Conservation (phyloP, 2,113 vertebrate genomes). For the Psephotus haematonotus region DNA sequence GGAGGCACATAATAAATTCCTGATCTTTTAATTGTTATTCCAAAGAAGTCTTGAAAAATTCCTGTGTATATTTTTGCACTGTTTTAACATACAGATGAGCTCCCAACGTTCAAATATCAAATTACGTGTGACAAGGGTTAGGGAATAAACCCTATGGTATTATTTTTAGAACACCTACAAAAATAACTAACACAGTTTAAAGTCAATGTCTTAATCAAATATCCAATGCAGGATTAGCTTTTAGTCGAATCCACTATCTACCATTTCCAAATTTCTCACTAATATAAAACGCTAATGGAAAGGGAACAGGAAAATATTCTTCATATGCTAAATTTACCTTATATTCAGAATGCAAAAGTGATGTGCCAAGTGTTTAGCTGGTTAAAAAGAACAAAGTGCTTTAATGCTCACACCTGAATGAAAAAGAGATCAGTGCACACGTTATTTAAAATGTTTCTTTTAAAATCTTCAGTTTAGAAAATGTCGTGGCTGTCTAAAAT, state of each 20-base stretch:
- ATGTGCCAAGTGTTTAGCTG: not conserved
- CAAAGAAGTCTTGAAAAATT: not conserved
- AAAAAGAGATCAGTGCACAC: not conserved
- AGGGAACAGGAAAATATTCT: not conserved
- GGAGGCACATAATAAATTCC: not conserved
- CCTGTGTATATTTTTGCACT: slow-evolving; percentile 10
- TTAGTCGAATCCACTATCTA: not conserved
- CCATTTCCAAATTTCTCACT: not conserved
- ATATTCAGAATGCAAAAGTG: not conserved
- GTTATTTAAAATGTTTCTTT: not conserved
- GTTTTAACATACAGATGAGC: not conserved
- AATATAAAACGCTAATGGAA: not conserved
- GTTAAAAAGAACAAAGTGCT: not conserved
- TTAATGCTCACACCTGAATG: not conserved
- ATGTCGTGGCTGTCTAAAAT: rapidly evolving
- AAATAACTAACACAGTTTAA: slow-evolving; percentile 19
- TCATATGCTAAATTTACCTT: not conserved
- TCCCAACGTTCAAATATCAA: not conserved
- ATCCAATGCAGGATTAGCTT: not conserved
- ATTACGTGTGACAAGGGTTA: not conserved
- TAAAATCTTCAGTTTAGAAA: not conserved
- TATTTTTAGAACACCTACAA: slow-evolving; percentile 45
- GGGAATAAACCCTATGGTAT: not conserved
- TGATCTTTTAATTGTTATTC: not conserved
- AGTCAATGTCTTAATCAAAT: not conserved